Conservation (phyloP, 2,888 invertebrate species). For the Sinohyriopsis cumingii region DNA sequence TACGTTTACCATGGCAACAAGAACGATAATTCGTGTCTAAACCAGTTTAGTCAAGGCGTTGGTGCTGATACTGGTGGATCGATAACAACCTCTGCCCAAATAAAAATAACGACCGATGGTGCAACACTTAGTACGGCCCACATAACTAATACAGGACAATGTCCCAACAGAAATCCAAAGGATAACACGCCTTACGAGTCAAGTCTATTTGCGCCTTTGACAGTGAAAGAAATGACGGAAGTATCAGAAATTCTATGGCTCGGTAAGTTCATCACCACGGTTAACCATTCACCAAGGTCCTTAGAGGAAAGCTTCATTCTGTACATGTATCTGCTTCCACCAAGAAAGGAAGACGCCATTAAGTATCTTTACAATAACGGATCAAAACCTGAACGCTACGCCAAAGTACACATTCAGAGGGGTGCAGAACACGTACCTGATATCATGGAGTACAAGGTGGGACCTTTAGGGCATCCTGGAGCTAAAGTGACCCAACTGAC, state of each 20-base stretch:
- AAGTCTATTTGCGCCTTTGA: constrained; percentile 26
- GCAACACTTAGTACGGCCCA: not conserved
- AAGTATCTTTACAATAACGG: constrained; percentile 8
- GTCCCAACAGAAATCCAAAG: not conserved
- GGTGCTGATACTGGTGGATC: not conserved
- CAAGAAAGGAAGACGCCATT: constrained; percentile 25
- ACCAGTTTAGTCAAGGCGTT: too few relatives aligned
- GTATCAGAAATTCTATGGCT: constrained; percentile 22
- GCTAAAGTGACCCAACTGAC: constrained; percentile 23
- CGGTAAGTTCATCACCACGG: constrained; percentile 19
- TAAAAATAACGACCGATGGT: not conserved
- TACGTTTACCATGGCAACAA: constrained; percentile 20
- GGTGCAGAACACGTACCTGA: constrained; percentile 29
- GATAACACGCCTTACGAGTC: not conserved
- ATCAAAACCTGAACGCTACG: constrained; percentile 23
- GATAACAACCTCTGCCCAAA: not conserved
- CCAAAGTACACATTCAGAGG: constrained; percentile 30
- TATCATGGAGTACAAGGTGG: constrained; percentile 39
- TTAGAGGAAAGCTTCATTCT: constrained; percentile 29
- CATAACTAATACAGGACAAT: not conserved
- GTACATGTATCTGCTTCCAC: constrained; percentile 21
- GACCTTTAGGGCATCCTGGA: constrained; percentile 19
- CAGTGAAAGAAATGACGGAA: constrained; percentile 25
- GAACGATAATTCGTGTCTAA: constrained; percentile 1
- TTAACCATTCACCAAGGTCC: constrained; percentile 16